Evolutionary conservation across 2,797 vertebrate genomes (phyloP), one percentile per base, ranked within the genome.

Genomic region (Limosa lapponica): DNA sequence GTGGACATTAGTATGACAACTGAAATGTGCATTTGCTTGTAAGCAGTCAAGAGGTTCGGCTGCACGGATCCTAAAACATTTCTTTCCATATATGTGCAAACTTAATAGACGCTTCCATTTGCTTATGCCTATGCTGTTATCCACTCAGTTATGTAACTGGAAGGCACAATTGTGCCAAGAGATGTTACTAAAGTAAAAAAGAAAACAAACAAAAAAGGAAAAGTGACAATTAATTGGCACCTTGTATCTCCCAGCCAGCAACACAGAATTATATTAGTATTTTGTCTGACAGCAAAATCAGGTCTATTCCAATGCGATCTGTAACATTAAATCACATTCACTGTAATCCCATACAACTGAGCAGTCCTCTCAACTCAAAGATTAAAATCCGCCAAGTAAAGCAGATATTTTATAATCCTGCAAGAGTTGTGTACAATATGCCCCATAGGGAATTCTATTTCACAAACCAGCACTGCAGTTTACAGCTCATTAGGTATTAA

Each of bases 221-320:
- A 22, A 2, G 6, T 62, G 67, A 46, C 65, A 87, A 93, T 83
- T 92, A 94, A 94, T 22, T 91, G 79, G 61, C 69, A 52, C 64
- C 44, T 85, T 8, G 0, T 20, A 71, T 78, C 48, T 89, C 71
- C 22, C 78, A 94, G 57, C 32, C 37, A 85, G 75, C 22, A 52
- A 71, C 54, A 75, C 25, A 52, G 39, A 89, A 92, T 49, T 85
- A 77, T 39, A 44, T 65, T 5, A 34, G 64, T 6, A 59, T 89
- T 96, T 66, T 87, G 67, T 85, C 65, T 93, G 87, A 91, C 24
- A 80, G 65, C 0, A 10, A 81, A 82, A 83, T 72, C 87, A 74
- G 41, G 34, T 92, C 73, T 77, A 67, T 82, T 95, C 22, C 71
- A 91, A 82, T 16, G 41, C 81, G 85, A 85, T 91, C 92, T 80